Evolutionary conservation across 2,797 vertebrate genomes (phyloP).

Genomic region (Euphonia xanthogaster): DNA sequence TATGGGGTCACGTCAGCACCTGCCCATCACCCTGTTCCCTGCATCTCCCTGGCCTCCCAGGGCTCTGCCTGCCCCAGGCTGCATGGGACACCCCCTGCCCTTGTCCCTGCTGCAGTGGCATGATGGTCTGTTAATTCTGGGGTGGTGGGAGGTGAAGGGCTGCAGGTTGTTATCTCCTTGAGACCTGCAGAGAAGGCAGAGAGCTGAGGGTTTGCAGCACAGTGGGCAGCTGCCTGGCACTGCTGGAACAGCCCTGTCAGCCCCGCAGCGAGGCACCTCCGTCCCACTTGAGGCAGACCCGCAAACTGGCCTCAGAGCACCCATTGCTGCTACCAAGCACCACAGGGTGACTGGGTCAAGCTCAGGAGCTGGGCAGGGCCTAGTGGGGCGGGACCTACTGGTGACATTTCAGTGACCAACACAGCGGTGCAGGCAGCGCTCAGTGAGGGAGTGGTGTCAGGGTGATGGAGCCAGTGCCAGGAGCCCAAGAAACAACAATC

Average conservation of each 20-base stretch:
- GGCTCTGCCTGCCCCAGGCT: not conserved
- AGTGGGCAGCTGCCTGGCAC: not conserved
- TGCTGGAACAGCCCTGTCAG: not conserved
- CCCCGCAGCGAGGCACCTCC: accelerated
- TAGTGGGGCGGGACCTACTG: not conserved
- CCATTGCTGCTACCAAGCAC: no score
- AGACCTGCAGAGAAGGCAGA: not conserved
- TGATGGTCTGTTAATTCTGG: not conserved
- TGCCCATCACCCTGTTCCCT: not conserved
- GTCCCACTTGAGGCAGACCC: not conserved
- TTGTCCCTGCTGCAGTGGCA: not conserved
- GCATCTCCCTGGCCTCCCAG: not conserved
- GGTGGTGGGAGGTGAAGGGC: not conserved
- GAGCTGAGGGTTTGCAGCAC: not conserved
- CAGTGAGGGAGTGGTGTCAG: not conserved
- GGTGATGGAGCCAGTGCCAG: not conserved
- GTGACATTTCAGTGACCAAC: not conserved
- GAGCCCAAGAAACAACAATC: accelerated
- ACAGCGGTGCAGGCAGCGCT: not conserved
- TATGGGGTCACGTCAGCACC: not conserved
- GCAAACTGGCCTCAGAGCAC: no score
- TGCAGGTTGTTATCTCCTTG: not conserved
- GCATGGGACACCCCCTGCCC: not conserved
- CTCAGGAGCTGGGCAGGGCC: not conserved
- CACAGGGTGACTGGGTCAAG: not conserved